Conservation (phyloP, 1,140 invertebrate genomes). For the Zaprionus davidi region DNA sequence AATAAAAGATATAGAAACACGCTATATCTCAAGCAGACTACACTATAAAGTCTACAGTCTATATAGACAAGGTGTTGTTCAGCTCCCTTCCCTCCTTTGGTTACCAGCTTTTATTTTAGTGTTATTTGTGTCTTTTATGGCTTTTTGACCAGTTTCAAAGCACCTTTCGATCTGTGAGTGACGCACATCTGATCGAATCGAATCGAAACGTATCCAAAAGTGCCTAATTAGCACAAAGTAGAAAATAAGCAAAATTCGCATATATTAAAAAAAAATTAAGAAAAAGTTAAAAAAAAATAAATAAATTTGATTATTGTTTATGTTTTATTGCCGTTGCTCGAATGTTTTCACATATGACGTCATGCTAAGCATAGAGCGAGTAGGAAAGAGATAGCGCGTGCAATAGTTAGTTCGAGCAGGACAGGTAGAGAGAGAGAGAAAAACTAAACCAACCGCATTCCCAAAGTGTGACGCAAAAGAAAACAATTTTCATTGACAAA, state of each 20-base stretch:
- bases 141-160: slow-evolving; percentile 39
- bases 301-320: slow-evolving; percentile 15
- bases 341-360: slow-evolving; percentile 15
- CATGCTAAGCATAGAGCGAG: background rate
- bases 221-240: slow-evolving; percentile 29
- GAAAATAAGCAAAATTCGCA: slow-evolving; percentile 13
- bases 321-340: slow-evolving; percentile 5
- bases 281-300: slow-evolving; percentile 28
- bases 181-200: slow-evolving; percentile 28
- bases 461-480: slow-evolving; percentile 61
- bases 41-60: background rate
- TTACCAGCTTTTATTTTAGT: slow-evolving; percentile 27
- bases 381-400: background rate
- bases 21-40: slow-evolving; percentile 1
- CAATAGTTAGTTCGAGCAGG: background rate
- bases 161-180: slow-evolving; percentile 23
- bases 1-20: slow-evolving; percentile 14
- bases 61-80: slow-evolving; percentile 13
- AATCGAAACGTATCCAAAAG: slow-evolving; percentile 1
- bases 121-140: slow-evolving; percentile 35
- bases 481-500: slow-evolving; percentile 62
- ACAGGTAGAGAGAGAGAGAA: slow-evolving; percentile 10
- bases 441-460: slow-evolving; percentile 72
- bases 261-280: slow-evolving; percentile 18
- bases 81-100: background rate